Base-by-base conservation (phyloP, 2,888 invertebrate species). In the Netelia melanura region DNA sequence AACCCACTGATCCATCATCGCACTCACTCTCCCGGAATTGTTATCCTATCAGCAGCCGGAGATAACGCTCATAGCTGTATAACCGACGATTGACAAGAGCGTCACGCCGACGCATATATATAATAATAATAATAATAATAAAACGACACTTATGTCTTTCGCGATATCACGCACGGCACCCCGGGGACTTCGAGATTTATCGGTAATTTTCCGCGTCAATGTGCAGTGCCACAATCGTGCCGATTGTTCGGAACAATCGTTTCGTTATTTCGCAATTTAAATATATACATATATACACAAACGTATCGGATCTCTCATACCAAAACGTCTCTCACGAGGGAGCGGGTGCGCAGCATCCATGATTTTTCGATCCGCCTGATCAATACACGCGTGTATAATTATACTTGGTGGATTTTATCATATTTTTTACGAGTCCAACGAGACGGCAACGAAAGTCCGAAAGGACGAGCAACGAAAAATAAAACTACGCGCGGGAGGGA, bases 391-490 rank as follows among this genome's bases (percentile, higher is more conserved):
- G 54, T 52, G 70, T 81, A 75, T 82, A 85, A 85, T 75, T 81
- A 85, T 71, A 74, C 62, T 72, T 58, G 71, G n/a, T 56, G 85
- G 81, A 81, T 85, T 81, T 81, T 81, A 84, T 81, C 84, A 78
- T 84, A 78, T 78, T 82, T 85, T 85, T 85, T 82, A 72, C 81
- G 85, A 85, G 81, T 81, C 77, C 84, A 82, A 84, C 76, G 80
- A 82, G 85, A 86, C 86, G 85, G 77, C 88, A 87, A 79, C 81
- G 82, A 88, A 79, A 71, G 80, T 64, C 64, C 14, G 25, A 14
- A 8, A 44, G 74, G 81, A 68, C n/a, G 52, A 76, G 23, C 30
- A 56, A 38, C 38, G 38, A 52, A 62, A 70, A 75, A 85, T 80
- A 85, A 88, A 70, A 81, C 48, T 81, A 84, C 54, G 83, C 79